Evolutionary conservation across 2,888 invertebrate species (phyloP), one percentile per base, ranked within the genome.

Genomic region (Cheiracanthium punctorium): DNA sequence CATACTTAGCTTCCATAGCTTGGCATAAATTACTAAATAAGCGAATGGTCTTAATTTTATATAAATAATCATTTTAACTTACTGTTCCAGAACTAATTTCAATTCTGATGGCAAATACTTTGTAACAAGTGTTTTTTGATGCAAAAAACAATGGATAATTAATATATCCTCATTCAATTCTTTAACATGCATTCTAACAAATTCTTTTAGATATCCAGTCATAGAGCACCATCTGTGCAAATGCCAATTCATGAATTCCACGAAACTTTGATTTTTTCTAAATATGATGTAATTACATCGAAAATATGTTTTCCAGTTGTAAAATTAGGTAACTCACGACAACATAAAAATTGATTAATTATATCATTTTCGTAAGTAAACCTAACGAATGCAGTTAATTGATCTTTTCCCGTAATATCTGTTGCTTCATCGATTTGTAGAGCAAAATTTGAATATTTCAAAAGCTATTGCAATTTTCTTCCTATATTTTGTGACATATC

Each of bases 171-270:
- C 24, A 20, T 75, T 58, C 14, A 12, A 14, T 58, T 64, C 37
- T 28, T 64, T 75, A 24, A 33, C 75, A 33, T 58, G 32, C 10
- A 64, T 24, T 32, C n/a, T n/a, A n/a, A 75, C 33, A 75, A 75
- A 64, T 20, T 33, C 75, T 64, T 75, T 75, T 33, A 75, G 28
- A 32, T 24, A 33, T 20, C 64, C 75, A 64, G 58, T 37, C 75
- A 75, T 75, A 20, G 48, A 48, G 48, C 48, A 48, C 48, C 48
- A n/a, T 48, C 48, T 48, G 48, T 48, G 75, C 65, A 75, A 64
- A 75, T 75, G 10, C 75, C 75, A 64, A 75, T 37, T 24, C 75
- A 58, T 28, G 14, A 28, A 24, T 75, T 41, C 75, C 75, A 75
- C 28, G 33, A 41, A 28, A 75, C n/a, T 8, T 73, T 33, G 2